Conservation (phyloP, 2,113 vertebrate species). For the Protobothrops mucrosquamatus region DNA sequence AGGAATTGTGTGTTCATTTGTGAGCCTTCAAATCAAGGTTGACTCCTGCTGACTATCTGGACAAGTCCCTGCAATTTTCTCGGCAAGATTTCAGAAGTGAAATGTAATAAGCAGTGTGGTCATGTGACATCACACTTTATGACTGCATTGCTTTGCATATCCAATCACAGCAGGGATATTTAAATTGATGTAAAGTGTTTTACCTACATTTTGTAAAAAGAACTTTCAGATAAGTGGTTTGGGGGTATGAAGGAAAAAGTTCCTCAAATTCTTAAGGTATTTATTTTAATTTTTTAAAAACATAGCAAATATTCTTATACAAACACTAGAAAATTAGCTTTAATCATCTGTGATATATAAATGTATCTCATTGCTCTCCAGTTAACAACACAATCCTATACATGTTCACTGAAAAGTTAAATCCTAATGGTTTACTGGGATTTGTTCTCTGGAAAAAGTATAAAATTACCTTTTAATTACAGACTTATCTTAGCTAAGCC, state of each 20-base stretch:
- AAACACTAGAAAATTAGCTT: neutral
- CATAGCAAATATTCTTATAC: neutral
- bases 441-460: neutral
- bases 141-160: too few species aligned
- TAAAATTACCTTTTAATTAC: neutral
- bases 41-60: neutral
- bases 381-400: neutral
- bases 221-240: neutral
- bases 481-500: neutral
- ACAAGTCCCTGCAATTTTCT: neutral
- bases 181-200: too few species aligned
- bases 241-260: neutral
- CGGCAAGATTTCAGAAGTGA: too few species aligned
- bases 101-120: too few species aligned
- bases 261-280: neutral
- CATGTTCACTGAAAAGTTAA: neutral
- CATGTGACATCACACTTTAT: too few species aligned
- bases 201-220: too few species aligned
- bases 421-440: neutral
- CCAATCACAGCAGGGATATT: too few species aligned
- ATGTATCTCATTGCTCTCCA: neutral
- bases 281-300: neutral
- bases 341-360: neutral
- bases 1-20: neutral
- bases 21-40: neutral